Evolutionary conservation across 2,113 vertebrate species (phyloP).

Genomic region (Heterochromis multidens): DNA sequence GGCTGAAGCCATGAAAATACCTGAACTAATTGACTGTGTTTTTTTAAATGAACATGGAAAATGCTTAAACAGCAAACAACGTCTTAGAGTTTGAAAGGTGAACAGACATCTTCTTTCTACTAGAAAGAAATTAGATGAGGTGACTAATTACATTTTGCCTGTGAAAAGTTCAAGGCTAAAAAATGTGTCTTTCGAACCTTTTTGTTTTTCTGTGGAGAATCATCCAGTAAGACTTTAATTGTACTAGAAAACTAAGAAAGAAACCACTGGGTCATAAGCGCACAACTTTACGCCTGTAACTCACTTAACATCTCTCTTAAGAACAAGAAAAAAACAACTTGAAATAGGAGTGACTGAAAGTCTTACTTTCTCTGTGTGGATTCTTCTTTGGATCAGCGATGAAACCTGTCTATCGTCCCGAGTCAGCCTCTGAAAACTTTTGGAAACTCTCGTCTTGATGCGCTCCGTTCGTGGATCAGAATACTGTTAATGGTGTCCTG

Average conservation of each 20-base stretch:
- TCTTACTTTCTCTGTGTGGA: constrained; percentile 44
- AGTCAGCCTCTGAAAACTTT: neutral
- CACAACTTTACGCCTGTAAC: neutral
- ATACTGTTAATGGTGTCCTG: neutral
- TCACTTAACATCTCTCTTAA: neutral
- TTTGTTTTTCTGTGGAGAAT: neutral
- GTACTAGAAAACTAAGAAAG: neutral
- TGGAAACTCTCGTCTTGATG: neutral
- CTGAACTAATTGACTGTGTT: neutral
- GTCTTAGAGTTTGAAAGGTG: neutral
- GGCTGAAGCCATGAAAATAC: neutral
- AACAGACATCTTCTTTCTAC: neutral
- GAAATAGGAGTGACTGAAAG: neutral
- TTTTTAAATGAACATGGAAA: neutral
- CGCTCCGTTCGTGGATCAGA: neutral
- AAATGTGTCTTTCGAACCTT: neutral
- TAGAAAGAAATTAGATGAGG: neutral
- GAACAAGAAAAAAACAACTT: neutral
- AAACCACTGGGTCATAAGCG: neutral
- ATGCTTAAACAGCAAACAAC: neutral
- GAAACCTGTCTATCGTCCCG: neutral
- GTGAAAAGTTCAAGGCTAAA: neutral
- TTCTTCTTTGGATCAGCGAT: neutral
- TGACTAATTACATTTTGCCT: neutral
- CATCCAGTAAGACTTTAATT: neutral